Conservation (phyloP, 53 echinoderm and acorn worm species). For the Glandiceps talaboti region DNA sequence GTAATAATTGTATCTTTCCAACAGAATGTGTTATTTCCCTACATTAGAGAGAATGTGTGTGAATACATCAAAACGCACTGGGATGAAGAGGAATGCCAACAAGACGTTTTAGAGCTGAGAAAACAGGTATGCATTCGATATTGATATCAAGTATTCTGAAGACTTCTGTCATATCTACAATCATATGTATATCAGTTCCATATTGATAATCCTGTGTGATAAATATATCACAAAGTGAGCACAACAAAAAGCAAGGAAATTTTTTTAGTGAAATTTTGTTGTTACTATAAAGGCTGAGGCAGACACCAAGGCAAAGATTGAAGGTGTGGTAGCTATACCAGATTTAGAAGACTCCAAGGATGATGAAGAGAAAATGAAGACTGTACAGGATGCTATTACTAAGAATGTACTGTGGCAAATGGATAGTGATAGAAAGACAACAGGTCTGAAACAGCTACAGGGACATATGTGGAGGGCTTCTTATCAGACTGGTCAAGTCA, state of each 20-base stretch:
- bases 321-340: conserved; percentile 46
- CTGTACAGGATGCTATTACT: conserved; percentile 33
- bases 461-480: conserved; percentile 82
- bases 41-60: conserved; percentile 45
- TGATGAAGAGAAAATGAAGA: conserved; percentile 11
- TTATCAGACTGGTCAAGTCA: conserved; percentile 33
- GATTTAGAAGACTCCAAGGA: conserved; percentile 5
- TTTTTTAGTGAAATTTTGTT: too few species aligned
- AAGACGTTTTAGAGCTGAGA: conserved; percentile 53
- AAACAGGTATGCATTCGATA: conserved; percentile 30
- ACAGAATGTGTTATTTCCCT: conserved; percentile 69
- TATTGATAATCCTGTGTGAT: too few species aligned
- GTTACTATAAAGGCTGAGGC: conserved; percentile 37
- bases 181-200: too few species aligned
- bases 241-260: too few species aligned
- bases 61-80: conserved; percentile 54
- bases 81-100: conserved; percentile 58
- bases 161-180: too few species aligned
- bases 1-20: too few species aligned
- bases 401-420: conserved; percentile 64
- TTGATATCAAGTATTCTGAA: too few species aligned
- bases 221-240: too few species aligned
- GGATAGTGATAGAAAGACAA: conserved; percentile 76
- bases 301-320: conserved; percentile 27
- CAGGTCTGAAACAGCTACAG: conserved; percentile 81